phyloP scores from a whole-genome alignment of 2,888 invertebrate species.

The Heliconius aoede region DNA sequence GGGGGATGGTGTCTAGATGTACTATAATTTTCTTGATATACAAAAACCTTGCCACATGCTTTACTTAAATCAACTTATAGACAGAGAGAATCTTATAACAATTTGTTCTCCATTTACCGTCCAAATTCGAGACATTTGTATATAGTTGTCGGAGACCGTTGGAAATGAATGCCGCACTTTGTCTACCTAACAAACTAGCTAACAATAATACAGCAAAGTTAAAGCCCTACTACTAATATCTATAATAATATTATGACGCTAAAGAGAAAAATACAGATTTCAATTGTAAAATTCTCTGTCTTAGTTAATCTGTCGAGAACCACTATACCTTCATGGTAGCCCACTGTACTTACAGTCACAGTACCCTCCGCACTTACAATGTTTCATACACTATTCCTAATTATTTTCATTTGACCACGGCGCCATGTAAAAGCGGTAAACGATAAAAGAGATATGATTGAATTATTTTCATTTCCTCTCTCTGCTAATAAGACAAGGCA shows the following conservation, averaged over 20 bases:
- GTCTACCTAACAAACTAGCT: not conserved
- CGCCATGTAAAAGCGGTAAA: too few species aligned
- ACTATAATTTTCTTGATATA: slow-evolving; percentile 1
- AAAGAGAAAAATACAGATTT: not conserved
- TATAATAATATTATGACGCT: too few species aligned
- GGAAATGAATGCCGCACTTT: not conserved
- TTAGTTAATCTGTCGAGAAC: not conserved
- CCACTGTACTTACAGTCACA: too few species aligned
- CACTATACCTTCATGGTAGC: too few species aligned
- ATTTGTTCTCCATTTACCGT: not conserved
- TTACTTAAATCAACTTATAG: not conserved
- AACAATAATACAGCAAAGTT: too few species aligned
- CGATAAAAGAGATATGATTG: too few species aligned
- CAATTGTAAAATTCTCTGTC: not conserved
- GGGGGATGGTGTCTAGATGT: not conserved
- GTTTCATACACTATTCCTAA: too few species aligned
- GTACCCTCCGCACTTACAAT: too few species aligned
- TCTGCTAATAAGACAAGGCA: not conserved
- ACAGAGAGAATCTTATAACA: not conserved
- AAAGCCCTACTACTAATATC: too few species aligned
- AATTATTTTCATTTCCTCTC: not conserved
- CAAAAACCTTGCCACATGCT: not conserved
- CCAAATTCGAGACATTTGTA: not conserved
- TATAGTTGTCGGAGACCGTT: too few species aligned
- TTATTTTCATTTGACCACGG: too few species aligned